Percentiles rank a stretch among this genome's conserved stretches.
phyloP scores from a whole-genome alignment of 2,113 vertebrate species.

The Xenus cinereus region DNA sequence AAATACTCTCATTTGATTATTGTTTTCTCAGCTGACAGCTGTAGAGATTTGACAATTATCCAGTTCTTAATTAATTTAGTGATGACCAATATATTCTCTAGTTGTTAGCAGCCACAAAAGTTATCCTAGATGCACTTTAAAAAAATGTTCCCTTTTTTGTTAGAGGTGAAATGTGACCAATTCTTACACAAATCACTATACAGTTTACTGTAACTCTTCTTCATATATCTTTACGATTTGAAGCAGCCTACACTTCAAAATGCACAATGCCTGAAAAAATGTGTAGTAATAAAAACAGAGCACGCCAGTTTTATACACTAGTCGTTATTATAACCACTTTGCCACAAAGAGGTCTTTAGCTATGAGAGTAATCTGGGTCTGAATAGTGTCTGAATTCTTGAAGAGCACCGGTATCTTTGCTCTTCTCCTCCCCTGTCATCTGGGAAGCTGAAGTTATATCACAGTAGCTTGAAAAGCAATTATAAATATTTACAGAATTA shows the following conservation, averaged over 20 bases:
- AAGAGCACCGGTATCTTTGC: not conserved
- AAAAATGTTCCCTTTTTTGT: not conserved
- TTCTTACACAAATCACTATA: not conserved
- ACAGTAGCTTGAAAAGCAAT: not conserved
- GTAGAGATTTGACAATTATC: not conserved
- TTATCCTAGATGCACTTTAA: not conserved
- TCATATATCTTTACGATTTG: not conserved
- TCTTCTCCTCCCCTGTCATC: not conserved
- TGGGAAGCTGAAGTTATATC: not conserved
- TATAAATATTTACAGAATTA: not conserved
- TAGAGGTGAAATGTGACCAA: not conserved
- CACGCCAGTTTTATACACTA: not conserved
- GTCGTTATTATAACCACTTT: not conserved
- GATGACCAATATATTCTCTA: not conserved
- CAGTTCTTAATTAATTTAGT: not conserved
- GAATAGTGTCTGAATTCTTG: not conserved
- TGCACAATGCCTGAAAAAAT: not conserved
- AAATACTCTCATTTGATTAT: not conserved
- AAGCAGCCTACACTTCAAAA: not conserved
- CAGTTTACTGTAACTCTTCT: not conserved
- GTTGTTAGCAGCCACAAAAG: not conserved
- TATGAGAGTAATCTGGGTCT: not conserved
- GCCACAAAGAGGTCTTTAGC: not conserved
- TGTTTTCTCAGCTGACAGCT: not conserved
- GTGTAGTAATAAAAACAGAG: not conserved